These are phyloP conservation scores for Pseudorhombus dupliciocellatus DNA, from an alignment of 2,113 vertebrate species.

Conservation along the genomic window DNA sequence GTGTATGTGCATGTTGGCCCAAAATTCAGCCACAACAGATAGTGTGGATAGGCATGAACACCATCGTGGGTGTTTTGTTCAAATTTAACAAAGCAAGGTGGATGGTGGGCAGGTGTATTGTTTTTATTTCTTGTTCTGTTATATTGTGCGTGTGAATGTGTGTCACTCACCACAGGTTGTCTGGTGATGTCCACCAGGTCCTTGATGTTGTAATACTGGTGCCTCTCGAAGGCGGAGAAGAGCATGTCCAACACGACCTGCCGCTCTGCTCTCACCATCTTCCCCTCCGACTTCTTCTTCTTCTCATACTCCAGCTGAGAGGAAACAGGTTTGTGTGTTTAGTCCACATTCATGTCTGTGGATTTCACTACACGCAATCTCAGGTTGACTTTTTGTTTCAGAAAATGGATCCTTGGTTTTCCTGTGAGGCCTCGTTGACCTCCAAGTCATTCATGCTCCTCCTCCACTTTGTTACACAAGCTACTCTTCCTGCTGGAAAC, in stretches of 20 bases:
- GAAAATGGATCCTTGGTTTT: too few relatives aligned
- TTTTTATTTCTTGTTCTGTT: conserved; percentile 18
- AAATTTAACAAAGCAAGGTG: conserved; percentile 68
- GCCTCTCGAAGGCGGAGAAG: conserved; percentile 96
- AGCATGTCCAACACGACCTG: conserved; percentile 95
- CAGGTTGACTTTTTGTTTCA: too few relatives aligned
- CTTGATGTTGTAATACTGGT: conserved; percentile 97
- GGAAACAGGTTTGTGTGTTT: not conserved
- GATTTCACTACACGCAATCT: too few relatives aligned
- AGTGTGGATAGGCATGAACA: conserved; percentile 57
- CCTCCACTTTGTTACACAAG: not conserved
- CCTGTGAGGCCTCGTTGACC: not conserved
- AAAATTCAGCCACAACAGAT: conserved; percentile 60
- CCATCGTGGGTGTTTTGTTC: conserved; percentile 70
- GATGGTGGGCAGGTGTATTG: conserved; percentile 68
- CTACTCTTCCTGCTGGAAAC: not conserved
- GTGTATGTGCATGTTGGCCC: conserved; percentile 13
- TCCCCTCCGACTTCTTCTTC: conserved; percentile 95
- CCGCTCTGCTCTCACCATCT: conserved; percentile 90
- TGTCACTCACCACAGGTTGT: conserved; percentile 90
- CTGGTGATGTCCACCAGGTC: conserved; percentile 97
- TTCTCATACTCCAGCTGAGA: conserved; percentile 91
- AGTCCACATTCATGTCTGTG: not conserved
- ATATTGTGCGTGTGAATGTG: not conserved
- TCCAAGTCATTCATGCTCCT: not conserved